Evolutionary conservation across 2,797 vertebrate species (phyloP).

Genomic region (Sebastes diploproa): DNA sequence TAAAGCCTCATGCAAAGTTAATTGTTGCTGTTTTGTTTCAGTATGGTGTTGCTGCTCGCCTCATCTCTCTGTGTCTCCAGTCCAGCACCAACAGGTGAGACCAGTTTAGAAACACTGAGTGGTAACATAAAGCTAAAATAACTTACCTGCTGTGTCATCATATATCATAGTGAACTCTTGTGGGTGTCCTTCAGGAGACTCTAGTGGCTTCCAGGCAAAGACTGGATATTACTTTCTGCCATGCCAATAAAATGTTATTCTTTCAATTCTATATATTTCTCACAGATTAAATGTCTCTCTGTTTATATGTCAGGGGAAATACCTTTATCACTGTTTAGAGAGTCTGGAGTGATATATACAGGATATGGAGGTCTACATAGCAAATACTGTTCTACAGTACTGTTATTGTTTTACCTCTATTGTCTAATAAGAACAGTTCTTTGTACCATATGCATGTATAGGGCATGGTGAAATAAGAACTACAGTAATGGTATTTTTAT

Average conservation of each 20-base stretch:
- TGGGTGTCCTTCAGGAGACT: neutral
- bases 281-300: neutral
- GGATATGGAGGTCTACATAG: neutral
- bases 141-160: neutral
- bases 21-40: constrained; percentile 4
- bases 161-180: neutral
- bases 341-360: neutral
- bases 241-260: neutral
- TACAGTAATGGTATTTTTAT: neutral
- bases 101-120: neutral
- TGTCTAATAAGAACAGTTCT: neutral
- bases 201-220: neutral
- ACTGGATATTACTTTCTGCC: neutral
- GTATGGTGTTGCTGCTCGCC: neutral
- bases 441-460: neutral
- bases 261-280: neutral
- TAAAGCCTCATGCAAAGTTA: too few species aligned
- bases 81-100: constrained; percentile 25
- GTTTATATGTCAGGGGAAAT: neutral
- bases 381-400: neutral
- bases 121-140: neutral
- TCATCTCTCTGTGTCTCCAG: neutral
- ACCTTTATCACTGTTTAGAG: neutral
- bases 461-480: neutral
- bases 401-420: neutral